Conservation (phyloP, 2,113 vertebrate genomes). For the Scophthalmus maximus region DNA sequence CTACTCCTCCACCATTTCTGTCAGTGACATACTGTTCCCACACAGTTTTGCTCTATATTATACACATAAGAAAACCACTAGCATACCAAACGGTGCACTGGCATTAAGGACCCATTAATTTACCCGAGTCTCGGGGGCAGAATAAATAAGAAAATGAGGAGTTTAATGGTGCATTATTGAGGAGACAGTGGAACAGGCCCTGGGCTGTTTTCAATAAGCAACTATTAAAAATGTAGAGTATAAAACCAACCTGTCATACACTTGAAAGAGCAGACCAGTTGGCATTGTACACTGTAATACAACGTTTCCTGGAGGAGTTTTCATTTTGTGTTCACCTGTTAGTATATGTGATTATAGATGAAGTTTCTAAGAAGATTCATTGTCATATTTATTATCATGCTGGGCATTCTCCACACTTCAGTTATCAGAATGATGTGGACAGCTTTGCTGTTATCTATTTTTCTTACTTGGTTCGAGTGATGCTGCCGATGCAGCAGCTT, state of each 20-base stretch:
- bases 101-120: constrained; percentile 63
- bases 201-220: constrained; percentile 55
- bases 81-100: constrained; percentile 30
- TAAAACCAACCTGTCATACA: constrained; percentile 55
- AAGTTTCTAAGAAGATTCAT: no score
- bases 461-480: no score
- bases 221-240: constrained; percentile 39
- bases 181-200: constrained; percentile 55
- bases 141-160: constrained; percentile 71
- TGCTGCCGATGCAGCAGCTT: no score
- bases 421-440: background rate
- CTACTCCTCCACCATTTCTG: background rate
- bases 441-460: background rate
- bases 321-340: no score
- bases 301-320: constrained; percentile 11
- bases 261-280: constrained; percentile 45
- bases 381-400: no score
- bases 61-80: constrained; percentile 12
- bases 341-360: no score
- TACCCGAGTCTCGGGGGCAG: constrained; percentile 52
- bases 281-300: constrained; percentile 19
- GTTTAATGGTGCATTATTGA: constrained; percentile 69
- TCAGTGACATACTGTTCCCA: background rate
- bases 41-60: constrained; percentile 25
- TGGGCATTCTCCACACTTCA: background rate